Evolutionary conservation across 1,140 invertebrate genomes (phyloP).

Genomic region (Neodiprion fabricii): DNA sequence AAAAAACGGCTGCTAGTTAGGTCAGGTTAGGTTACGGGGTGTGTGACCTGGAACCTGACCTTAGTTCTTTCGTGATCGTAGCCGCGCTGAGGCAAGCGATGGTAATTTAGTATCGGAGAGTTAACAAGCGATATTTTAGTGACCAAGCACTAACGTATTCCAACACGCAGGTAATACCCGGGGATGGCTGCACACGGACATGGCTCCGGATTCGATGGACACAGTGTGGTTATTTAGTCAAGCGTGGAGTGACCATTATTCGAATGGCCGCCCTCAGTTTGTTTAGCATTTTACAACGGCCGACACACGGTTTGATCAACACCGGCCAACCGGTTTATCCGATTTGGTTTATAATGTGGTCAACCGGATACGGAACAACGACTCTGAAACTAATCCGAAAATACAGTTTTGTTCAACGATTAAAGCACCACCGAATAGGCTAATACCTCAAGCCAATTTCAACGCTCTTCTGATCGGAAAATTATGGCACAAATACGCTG

Average conservation of each 20-base stretch:
- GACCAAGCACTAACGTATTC: conserved; percentile 4
- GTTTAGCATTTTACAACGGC: conserved; percentile 46
- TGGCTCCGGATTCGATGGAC: neutral
- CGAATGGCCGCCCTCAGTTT: conserved; percentile 41
- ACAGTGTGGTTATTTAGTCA: conserved; percentile 38
- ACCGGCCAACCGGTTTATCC: conserved; percentile 1
- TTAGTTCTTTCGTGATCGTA: neutral
- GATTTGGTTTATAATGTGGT: conserved; percentile 7
- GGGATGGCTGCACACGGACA: too few relatives aligned
- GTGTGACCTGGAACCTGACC: neutral
- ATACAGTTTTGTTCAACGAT: too few relatives aligned
- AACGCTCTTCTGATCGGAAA: too few relatives aligned
- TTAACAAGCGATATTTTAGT: conserved; percentile 3
- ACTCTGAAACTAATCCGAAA: too few relatives aligned
- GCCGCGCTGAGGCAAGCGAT: neutral
- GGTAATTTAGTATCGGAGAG: conserved; percentile 1
- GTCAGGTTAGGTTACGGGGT: too few relatives aligned
- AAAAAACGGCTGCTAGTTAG: neutral
- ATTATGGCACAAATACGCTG: too few relatives aligned
- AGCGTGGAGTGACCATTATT: conserved; percentile 38
- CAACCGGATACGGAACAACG: neutral
- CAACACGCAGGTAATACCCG: neutral
- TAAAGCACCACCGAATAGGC: too few relatives aligned
- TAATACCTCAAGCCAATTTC: too few relatives aligned
- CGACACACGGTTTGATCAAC: conserved; percentile 11